Evolutionary conservation across 2,888 invertebrate species (phyloP), one percentile per base, ranked within the genome.

Genomic region (Protodeltote pygarga): DNA sequence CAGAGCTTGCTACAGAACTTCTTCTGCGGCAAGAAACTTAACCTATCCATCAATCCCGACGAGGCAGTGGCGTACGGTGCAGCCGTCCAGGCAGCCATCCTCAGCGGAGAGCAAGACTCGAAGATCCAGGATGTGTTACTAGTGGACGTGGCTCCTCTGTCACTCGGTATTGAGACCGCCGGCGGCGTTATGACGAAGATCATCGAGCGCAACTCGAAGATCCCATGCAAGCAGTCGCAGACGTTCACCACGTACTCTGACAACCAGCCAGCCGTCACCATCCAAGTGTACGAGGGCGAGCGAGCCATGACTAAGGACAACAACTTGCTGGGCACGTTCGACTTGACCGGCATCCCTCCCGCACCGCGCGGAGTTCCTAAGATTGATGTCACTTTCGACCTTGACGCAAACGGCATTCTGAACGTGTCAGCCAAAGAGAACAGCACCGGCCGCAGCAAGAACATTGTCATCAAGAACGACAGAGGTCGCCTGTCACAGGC

Each of bases 401-500:
- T 96, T 69, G 96, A 96, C 78, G 95, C 95, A 8, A 96, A 96
- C 78, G 96, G 96, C 29, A 96, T 96, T 64, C 86, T 97, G 53
- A 97, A 97, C 79, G 97, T 98, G 1, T 94, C 96, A 0, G 97
- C 97, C 11, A 94, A 95, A 54, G 94, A 94, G 55, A 93, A 93
- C 81, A 93, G 94, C 71, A 93, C 94, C 0, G 94, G 93, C 17
- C 95, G 95, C 59, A 94, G 93, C 50, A 95, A 95, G 81, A 95
- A 95, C 75, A 96, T 97, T 54, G 95, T 95, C 28, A 97, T 97
- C 55, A 95, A 95, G 78, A 97, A 97, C 85, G 96, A 97, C 87
- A 96, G 95, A 74, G 96, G 96, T 0, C 93, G 97, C 3, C 88
- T 97, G 32, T 95, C 96, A 10, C 96, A 96, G 77, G 95, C 95